Evolutionary conservation across 2,888 invertebrate genomes (phyloP), one percentile per base, ranked within the genome.

Genomic region (Ennomos fuscantarius): DNA sequence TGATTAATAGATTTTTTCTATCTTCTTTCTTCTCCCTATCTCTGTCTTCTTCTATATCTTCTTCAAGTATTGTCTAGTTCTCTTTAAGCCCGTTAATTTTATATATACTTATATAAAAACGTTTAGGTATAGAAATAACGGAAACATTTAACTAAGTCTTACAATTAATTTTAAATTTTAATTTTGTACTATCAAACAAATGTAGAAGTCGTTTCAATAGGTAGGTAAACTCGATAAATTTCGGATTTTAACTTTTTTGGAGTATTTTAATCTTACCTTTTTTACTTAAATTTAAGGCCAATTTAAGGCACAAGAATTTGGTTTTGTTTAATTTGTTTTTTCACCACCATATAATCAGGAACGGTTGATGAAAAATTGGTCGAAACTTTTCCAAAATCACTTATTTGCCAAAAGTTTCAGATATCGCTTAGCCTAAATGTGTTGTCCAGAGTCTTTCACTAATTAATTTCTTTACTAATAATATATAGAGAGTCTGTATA

Each of bases 121-220:
- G 81, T 89, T 87, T 76, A 90, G 86, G 87, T 89, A 85, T 88
- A 86, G 84, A 87, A 88, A 85, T 88, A 90, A 91, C 85, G 81
- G 76, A 89, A 90, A 82, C 73, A 81, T 87, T 84, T 82, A 91
- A 92, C 86, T 89, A 81, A 92, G 81, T 88, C 89, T 89, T 91
- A 92, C 89, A 75, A 78, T 86, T 89, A 91, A 90, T 91, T 92
- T 90, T 91, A 89, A 76, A 70, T 84, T 86, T 78, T 84, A 90
- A 92, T 92, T 92, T 91, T 91, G 91, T 91, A 92, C 92, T 91
- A 86, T 92, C 82, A 92, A 92, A 90, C 79, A 91, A 92, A 91
- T 89, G 84, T 90, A 86, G 89, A 91, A 89, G 81, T 86, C 74
- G 76, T 71, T 83, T 88, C 84, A 90, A 91, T 89, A 86, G 84